Base-by-base conservation (phyloP, 2,888 invertebrate genomes). In the Pheosia tremula region DNA sequence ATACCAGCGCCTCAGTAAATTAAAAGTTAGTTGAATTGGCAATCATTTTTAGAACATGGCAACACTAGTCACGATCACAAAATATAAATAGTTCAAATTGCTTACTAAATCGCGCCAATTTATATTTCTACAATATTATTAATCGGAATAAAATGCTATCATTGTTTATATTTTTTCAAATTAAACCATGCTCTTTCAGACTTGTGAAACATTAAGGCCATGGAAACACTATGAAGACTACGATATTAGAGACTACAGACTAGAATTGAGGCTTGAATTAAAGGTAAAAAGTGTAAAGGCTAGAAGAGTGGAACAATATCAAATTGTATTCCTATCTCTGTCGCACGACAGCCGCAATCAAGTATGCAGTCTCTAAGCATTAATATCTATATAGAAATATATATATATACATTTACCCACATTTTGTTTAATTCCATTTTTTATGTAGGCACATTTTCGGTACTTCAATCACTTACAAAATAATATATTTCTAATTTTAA, bases 391-490 rank as follows among this genome's bases (percentile, higher is more conserved):
- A 64, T 67, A 24, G 24, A 24, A 24, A 24, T 68, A 68, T 63
- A 57, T 53, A 59, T 45, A 68, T 68, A 68, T 69, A 72, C 54
- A 68, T 64, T 59, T 66, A 72, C 69, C 68, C 74, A 71, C 68
- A 45, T 58, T 62, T 62, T 62, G 58, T 60, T 61, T 66, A 62
- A 59, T 65, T 67, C 58, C 57, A 68, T 66, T 69, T 65, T 69
- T 59, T 39, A 62, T 36, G 74, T 73, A 77, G 77, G 77, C 77
- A 77, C 78, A 66, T 73, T 67, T 63, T 66, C 70, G 77, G 78
- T 77, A 65, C 60, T 47, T 68, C 62, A 57, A 56, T 69, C 66
- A 69, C 57, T 52, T 64, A 66, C 68, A 13, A 54, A 54, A 41
- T 13, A 13, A 55, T 52, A 24, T 39, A 56, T 36, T 24, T 39